Evolutionary conservation across 1,140 invertebrate genomes (phyloP).

Genomic region (Dendrolimus punctatus): DNA sequence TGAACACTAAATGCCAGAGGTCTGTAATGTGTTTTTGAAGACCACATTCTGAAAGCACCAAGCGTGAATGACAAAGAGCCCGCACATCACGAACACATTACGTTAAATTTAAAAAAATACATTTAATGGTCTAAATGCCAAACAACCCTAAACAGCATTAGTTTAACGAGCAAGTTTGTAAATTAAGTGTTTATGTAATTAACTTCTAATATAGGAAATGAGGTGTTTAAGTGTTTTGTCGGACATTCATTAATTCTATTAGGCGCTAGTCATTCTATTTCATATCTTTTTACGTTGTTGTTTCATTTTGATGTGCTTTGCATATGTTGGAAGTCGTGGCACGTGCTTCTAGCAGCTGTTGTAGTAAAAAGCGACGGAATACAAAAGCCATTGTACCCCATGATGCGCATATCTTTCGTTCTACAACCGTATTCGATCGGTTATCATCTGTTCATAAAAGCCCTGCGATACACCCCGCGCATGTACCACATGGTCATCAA

Average conservation of each 20-base stretch:
- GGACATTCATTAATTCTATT: conserved; percentile 14
- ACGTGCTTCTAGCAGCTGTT: conserved; percentile 38
- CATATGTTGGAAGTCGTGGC: conserved; percentile 11
- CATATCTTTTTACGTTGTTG: conserved; percentile 1
- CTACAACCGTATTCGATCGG: conserved; percentile 37
- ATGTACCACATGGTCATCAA: no score
- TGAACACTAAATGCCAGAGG: no score
- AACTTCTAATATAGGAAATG: conserved; percentile 24
- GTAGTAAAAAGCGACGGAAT: conserved; percentile 31
- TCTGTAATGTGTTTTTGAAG: conserved; percentile 12
- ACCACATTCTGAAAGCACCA: conserved; percentile 14
- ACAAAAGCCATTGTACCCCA: conserved; percentile 26
- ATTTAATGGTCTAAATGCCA: conserved; percentile 19
- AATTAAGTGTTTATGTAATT: conserved; percentile 29
- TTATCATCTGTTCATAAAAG: conserved; percentile 33
- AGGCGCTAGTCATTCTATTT: conserved; percentile 3
- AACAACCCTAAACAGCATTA: conserved; percentile 27
- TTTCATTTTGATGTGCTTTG: background rate
- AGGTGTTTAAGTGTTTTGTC: conserved; percentile 23
- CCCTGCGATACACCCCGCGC: no score
- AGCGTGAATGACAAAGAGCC: conserved; percentile 15
- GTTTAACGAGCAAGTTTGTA: conserved; percentile 7
- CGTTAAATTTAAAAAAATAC: conserved; percentile 20
- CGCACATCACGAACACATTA: conserved; percentile 26
- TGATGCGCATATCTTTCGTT: conserved; percentile 29